Percentiles rank a stretch among this genome's conserved stretches.
These are phyloP conservation scores for Caenorhabditis auriculariae DNA, from an alignment of 2,888 invertebrate genomes.

Conservation along the genomic window DNA sequence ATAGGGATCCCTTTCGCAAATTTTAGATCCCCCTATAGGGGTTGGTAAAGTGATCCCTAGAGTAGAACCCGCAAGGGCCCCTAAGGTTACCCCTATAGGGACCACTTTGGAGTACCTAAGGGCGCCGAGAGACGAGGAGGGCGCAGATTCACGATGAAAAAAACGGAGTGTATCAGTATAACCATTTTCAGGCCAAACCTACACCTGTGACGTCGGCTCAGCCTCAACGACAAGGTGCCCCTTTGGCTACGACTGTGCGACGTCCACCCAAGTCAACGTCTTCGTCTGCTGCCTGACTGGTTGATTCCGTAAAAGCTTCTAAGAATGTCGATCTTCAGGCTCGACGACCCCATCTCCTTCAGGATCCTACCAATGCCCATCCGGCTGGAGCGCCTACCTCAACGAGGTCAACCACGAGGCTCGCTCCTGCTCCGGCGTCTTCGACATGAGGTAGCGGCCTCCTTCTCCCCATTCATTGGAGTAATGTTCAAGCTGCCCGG, in stretches of 20 bases:
- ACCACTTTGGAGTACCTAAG: too few relatives aligned
- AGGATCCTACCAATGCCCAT: conserved; percentile 26
- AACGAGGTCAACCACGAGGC: conserved; percentile 30
- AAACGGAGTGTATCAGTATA: background rate
- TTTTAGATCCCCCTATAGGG: too few relatives aligned
- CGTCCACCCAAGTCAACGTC: conserved; percentile 36
- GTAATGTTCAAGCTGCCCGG: conserved; percentile 25
- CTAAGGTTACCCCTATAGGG: too few relatives aligned
- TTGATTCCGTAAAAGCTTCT: background rate
- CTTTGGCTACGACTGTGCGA: conserved; percentile 50
- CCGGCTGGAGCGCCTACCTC: conserved; percentile 44
- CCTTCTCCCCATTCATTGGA: background rate
- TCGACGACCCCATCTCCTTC: conserved; percentile 21
- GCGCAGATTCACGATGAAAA: too few relatives aligned
- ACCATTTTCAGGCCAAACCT: conserved; percentile 38
- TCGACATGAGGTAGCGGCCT: conserved; percentile 32
- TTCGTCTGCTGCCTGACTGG: conserved; percentile 54
- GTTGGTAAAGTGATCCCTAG: too few relatives aligned
- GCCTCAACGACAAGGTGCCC: conserved; percentile 46
- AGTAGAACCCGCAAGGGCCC: too few relatives aligned
- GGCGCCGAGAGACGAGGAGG: too few relatives aligned
- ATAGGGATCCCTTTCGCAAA: too few relatives aligned
- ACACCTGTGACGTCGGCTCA: conserved; percentile 29
- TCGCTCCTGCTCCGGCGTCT: conserved; percentile 28
- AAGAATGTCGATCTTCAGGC: conserved; percentile 3